Base-by-base conservation (phyloP, 2,797 vertebrate genomes). In the Adrianichthys oophorus region DNA sequence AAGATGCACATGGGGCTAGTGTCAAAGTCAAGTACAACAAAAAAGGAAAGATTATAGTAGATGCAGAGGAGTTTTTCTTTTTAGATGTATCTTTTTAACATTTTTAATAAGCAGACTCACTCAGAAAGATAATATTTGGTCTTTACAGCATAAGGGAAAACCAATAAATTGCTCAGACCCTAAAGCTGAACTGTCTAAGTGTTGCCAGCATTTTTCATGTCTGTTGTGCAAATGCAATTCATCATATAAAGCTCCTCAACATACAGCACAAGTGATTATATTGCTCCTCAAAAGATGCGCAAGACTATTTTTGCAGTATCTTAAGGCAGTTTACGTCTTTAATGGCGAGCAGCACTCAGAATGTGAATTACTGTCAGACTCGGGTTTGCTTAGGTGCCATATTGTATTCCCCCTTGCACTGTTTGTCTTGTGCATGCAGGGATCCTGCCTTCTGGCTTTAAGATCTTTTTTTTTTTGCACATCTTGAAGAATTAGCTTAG, bases 181-280 rank as follows among this genome's bases (percentile, higher is more conserved):
- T 51, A 37, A 41, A 52, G 26, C 40, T 42, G 14, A 42, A 24
- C 15, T 21, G 19, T 17, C 37, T 24, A 40, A 18, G 32, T 24
- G 5, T 15, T 42, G 17, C 10, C 19, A 24, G 13, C 4, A 23
- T 52, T 62, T 58, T 24, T 14, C n/a, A 15, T 55, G 44, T 42
- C 42, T 29, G 8, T 37, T 41, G 24, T 41, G 48, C 12, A 52
- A 29, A 42, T 24, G 4, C 4, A 37, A 40, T 44, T 17, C 32
- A 41, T 48, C 16, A 47, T 41, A 41, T 40, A 29, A 70, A 56
- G 5, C 46, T 59, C 4, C 1, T 60, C 5, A 29, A 29, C 26
- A 37, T 37, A 37, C 10, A 43, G n/a, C 10, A 56, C 40, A 64
- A 19, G 17, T 21, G 56, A 19, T 21, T 46, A 46, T 19, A 19